phyloP scores from a whole-genome alignment of 1,140 invertebrate species.

The Caenorhabditis remanei region DNA sequence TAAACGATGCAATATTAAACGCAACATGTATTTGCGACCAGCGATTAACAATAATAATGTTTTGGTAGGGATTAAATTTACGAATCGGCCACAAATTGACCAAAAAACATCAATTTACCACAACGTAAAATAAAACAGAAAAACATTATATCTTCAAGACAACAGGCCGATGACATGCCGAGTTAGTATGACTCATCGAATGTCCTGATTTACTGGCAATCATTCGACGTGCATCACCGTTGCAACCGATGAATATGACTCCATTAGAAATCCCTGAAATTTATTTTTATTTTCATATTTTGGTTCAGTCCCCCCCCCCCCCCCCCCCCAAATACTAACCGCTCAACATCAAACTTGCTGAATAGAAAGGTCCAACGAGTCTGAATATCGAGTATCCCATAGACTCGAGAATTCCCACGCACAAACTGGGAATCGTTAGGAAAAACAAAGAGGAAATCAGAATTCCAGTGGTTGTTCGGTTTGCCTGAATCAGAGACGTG shows the following conservation, averaged over 20 bases:
- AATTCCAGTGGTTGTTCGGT: not conserved
- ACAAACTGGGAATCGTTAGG: not conserved
- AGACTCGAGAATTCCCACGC: conserved; percentile 9
- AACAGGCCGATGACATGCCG: not conserved
- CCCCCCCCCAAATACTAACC: not conserved
- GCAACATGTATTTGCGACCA: too few species aligned
- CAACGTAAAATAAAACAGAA: too few species aligned
- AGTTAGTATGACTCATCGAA: not conserved
- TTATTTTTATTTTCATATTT: too few species aligned
- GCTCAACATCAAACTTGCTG: not conserved
- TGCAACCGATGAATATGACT: conserved; percentile 12
- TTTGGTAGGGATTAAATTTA: too few species aligned
- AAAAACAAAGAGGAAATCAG: conserved; percentile 2
- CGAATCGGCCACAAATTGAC: too few species aligned
- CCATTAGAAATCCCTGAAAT: not conserved
- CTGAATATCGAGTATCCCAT: conserved; percentile 18
- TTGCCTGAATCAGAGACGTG: not conserved
- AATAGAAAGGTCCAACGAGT: conserved; percentile 13
- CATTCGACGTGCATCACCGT: not conserved
- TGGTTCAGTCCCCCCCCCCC: too few species aligned
- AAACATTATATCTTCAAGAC: too few species aligned
- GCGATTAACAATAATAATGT: too few species aligned
- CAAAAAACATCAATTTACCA: too few species aligned
- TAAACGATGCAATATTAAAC: too few species aligned
- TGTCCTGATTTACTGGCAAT: not conserved